Percentiles rank a stretch among this genome's conserved stretches.
These are phyloP conservation scores for Montipora sp. DNA, from an alignment of 64 coral and sea anemone species.

Conservation along the genomic window DNA sequence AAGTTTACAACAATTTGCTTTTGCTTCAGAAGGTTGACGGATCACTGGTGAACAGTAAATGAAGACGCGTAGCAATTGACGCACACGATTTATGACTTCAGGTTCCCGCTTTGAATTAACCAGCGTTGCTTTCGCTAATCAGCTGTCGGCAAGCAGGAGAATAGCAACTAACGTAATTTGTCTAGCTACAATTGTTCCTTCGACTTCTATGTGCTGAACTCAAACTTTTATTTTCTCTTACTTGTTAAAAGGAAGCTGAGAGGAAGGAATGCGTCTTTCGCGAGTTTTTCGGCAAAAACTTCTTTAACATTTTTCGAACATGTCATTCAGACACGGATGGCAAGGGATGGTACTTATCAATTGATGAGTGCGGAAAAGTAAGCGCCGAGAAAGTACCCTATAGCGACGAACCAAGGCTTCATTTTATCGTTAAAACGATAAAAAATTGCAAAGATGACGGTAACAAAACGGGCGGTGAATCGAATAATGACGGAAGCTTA, in stretches of 20 bases:
- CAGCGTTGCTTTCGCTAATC: too few relatives aligned
- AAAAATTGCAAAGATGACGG: constrained; percentile 3
- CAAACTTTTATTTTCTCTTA: background rate
- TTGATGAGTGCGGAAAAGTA: constrained; percentile 70
- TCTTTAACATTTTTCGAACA: constrained; percentile 86
- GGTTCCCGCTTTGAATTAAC: too few relatives aligned
- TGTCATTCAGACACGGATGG: constrained; percentile 80
- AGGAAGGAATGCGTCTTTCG: constrained; percentile 90
- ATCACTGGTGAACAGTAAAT: too few relatives aligned
- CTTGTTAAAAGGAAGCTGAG: constrained; percentile 67
- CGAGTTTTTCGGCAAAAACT: constrained; percentile 92
- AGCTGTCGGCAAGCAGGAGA: too few relatives aligned
- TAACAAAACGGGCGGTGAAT: background rate
- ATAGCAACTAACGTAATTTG: too few relatives aligned
- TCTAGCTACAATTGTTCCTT: too few relatives aligned
- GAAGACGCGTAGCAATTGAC: too few relatives aligned
- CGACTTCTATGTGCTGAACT: too few relatives aligned
- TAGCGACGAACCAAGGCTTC: constrained; percentile 80
- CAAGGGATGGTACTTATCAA: constrained; percentile 86
- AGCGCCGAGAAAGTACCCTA: constrained; percentile 69
- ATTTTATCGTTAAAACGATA: constrained; percentile 84
- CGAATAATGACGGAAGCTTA: background rate
- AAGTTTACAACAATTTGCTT: background rate
- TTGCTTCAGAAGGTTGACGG: too few relatives aligned
- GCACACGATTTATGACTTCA: too few relatives aligned